Base-by-base conservation (phyloP, 2,888 invertebrate species). In the Tenthredo notha region DNA sequence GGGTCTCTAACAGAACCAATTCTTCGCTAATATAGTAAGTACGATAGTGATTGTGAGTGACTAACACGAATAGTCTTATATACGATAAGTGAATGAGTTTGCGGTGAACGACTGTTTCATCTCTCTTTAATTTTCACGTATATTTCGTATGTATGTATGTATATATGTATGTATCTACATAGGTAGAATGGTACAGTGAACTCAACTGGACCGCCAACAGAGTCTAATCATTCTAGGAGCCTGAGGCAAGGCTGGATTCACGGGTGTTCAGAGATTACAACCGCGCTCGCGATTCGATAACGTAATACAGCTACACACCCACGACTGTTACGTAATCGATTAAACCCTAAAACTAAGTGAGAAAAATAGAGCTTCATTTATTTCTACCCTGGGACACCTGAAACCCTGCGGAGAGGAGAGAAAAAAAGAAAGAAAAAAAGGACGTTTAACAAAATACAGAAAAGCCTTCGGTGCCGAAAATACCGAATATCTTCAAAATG, bases 221-320 rank as follows among this genome's bases (percentile, higher is more conserved):
- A 50, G 47, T 47, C 75, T 50, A 50, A 47, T 50, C 50, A 50
- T 72, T 72, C 72, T n/a, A 43, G 72, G 43, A 72, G 72, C 72
- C 72, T 40, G 72, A 72, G 72, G 72, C 72, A 21, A 43, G 72
- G 40, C n/a, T 72, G 40, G 43, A 72, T 72, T 72, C 75, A 47
- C 75, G 47, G 50, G 29, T 77, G 50, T 77, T 29, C 75, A 77
- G 50, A 47, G 75, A 77, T 72, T 72, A 72, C 40, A 72, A 9
- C 72, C 72, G 21, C n/a, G 29, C 67, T 67, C 18, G 67, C 10
- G 72, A n/a, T 72, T 72, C n/a, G 40, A 72, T 40, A 72, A 72
- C 72, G 72, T 72, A 43, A 43, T 72, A 72, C 61, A 43, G 37
- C 70, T 33, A 40, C 21, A 40, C 40, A 43, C 43, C 72, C 25